Evolutionary conservation across 2,888 invertebrate species (phyloP), one percentile per base, ranked within the genome.

Genomic region (Tillus elongatus): DNA sequence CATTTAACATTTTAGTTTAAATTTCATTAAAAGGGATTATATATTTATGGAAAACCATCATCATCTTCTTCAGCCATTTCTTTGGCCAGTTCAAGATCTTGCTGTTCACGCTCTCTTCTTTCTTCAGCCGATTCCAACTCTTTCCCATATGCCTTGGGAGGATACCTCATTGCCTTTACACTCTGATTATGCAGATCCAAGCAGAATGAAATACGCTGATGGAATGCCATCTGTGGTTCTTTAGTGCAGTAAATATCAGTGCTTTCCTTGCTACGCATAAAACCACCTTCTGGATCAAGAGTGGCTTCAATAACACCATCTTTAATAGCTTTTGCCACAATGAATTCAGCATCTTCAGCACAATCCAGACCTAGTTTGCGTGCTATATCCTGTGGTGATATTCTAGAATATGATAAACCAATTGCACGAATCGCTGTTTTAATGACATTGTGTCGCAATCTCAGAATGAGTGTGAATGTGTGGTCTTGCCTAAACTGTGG

Each of bases 61-160:
- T 96, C 95, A 66, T 98, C 97, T 62, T 98, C 97, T 61, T 98
- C 98, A 4, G 96, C 96, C 86, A 98, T 93, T 70, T 98, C 97
- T 66, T 97, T 98, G n/a, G 98, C 98, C 53, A 96, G 73, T 64
- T 98, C 98, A 56, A 98, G 71, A 68, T 99, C 98, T 66, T 97
- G 95, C 58, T 96, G 95, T 64, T 97, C 96, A 35, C 95, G 72
- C 65, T 96, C 96, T 40, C 96, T 74, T 34, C 96, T 77, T 57
- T 96, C 95, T 68, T 95, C 95, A 10, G 95, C 95, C 52, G 92
- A 93, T 65, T 98, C 98, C 41, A 97, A 70, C 63, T 97, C 96
- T 60, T 95, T 93, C 12, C 96, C 96, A 69, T 97, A 97, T 0
- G 96, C 92, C 61, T 97, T 97, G 1, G 96, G 96, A 12, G 98